Percentiles rank a stretch among this genome's conserved stretches.
These are phyloP conservation scores for Spheniscus mendiculus DNA, from an alignment of 2,113 vertebrate genomes.

Conservation along the genomic window DNA sequence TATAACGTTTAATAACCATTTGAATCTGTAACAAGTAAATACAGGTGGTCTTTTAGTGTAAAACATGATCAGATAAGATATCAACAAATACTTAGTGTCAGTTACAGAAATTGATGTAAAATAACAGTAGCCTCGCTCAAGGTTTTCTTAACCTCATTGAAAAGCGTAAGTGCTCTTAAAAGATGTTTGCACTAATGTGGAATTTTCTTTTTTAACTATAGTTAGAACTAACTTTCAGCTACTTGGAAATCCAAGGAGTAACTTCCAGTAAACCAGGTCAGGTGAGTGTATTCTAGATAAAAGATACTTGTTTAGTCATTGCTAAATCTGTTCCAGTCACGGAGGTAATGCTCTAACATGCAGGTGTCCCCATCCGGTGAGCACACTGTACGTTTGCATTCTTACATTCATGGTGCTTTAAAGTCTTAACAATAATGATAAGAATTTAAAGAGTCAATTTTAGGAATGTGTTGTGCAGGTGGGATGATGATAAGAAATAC, in stretches of 20 bases:
- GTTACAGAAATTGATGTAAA: neutral
- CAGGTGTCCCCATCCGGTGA: neutral
- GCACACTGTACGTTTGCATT: neutral
- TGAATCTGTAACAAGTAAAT: neutral
- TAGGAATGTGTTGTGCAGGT: neutral
- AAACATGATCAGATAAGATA: fast-evolving
- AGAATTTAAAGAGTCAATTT: neutral
- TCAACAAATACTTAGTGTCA: neutral
- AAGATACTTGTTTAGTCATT: neutral
- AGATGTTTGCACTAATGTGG: neutral
- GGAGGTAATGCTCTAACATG: neutral
- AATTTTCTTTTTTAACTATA: constrained; percentile 63
- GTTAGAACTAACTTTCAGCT: constrained; percentile 95
- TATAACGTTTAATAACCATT: neutral
- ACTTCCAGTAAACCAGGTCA: constrained; percentile 89
- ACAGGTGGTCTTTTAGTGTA: neutral
- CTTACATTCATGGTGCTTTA: neutral
- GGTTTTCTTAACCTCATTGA: neutral
- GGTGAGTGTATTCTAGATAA: constrained; percentile 74
- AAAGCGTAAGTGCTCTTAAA: neutral
- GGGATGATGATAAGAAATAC: neutral
- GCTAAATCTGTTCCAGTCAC: neutral
- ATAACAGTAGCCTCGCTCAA: neutral
- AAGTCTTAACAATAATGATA: neutral
- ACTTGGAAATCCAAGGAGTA: constrained; percentile 96